Percentiles rank a stretch among this genome's conserved stretches.
Evolutionary conservation across 2,113 vertebrate genomes (phyloP).

Genomic region (Eulemur rufifrons): DNA sequence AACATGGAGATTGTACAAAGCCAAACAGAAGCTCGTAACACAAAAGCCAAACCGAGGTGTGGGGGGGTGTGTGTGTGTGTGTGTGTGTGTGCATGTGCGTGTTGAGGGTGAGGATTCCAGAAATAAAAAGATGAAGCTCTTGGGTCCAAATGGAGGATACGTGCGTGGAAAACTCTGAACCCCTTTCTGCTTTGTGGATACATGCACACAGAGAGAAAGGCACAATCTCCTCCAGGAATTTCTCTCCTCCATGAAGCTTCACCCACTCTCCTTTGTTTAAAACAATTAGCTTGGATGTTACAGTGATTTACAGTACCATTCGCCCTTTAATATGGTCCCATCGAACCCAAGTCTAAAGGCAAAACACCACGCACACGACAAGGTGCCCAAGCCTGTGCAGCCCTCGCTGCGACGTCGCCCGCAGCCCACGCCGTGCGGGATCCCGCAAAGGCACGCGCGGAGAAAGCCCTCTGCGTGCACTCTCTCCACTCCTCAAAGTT

Average conservation of each 20-base stretch:
- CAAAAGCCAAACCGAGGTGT: constrained; percentile 4
- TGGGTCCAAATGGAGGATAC: not conserved
- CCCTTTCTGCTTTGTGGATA: constrained; percentile 16
- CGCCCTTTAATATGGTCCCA: not conserved
- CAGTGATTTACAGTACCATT: constrained; percentile 25
- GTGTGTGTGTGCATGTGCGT: rapidly evolving
- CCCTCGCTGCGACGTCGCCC: not conserved
- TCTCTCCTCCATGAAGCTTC: constrained; percentile 3
- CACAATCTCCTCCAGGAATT: not conserved
- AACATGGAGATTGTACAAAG: constrained; percentile 52
- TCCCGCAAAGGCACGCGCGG: not conserved
- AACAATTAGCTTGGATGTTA: constrained; percentile 61
- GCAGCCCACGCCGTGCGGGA: not conserved
- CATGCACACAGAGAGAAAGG: not conserved
- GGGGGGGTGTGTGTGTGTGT: not conserved
- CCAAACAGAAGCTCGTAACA: not conserved
- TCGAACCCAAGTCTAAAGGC: not conserved
- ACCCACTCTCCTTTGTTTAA: constrained; percentile 72
- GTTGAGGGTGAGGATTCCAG: not conserved
- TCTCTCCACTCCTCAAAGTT: constrained; percentile 18
- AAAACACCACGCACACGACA: not conserved
- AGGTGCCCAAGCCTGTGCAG: not conserved
- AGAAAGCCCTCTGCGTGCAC: not conserved
- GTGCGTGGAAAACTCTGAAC: constrained; percentile 30
- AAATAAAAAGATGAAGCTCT: not conserved